Conservation (phyloP, 2,888 invertebrate species). For the Apamea monoglypha region DNA sequence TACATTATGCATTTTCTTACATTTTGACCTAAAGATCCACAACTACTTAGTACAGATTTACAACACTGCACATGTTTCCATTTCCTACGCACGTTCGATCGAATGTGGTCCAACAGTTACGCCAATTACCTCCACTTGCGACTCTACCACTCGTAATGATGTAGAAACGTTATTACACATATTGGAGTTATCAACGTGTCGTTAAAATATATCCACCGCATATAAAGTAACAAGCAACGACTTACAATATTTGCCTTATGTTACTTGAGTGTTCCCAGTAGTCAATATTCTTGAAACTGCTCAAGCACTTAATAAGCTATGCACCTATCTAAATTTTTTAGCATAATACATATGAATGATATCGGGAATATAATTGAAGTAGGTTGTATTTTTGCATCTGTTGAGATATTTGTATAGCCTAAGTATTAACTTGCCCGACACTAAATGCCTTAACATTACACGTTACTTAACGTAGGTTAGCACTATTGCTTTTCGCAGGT, state of each 20-base stretch:
- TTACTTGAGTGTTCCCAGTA: conserved; percentile 15
- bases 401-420: neutral
- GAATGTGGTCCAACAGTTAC: conserved; percentile 53
- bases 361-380: conserved; percentile 4
- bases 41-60: conserved; percentile 24
- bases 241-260: conserved; percentile 24
- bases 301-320: conserved; percentile 16
- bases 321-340: conserved; percentile 23
- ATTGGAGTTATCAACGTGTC: conserved; percentile 41
- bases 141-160: conserved; percentile 21
- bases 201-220: conserved; percentile 2
- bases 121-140: conserved; percentile 51
- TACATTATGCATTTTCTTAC: neutral
- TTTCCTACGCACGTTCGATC: conserved; percentile 41
- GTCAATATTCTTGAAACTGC: conserved; percentile 25
- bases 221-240: conserved; percentile 22
- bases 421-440: neutral
- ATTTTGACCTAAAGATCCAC: neutral
- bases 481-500: neutral
- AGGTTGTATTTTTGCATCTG: neutral
- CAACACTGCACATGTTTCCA: conserved; percentile 37
- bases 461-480: neutral
- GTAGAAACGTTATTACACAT: conserved; percentile 12
- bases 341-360: neutral
- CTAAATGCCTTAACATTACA: neutral